Evolutionary conservation across 2,888 invertebrate species (phyloP), one percentile per base, ranked within the genome.

Genomic region (Leptopilina syphax): DNA sequence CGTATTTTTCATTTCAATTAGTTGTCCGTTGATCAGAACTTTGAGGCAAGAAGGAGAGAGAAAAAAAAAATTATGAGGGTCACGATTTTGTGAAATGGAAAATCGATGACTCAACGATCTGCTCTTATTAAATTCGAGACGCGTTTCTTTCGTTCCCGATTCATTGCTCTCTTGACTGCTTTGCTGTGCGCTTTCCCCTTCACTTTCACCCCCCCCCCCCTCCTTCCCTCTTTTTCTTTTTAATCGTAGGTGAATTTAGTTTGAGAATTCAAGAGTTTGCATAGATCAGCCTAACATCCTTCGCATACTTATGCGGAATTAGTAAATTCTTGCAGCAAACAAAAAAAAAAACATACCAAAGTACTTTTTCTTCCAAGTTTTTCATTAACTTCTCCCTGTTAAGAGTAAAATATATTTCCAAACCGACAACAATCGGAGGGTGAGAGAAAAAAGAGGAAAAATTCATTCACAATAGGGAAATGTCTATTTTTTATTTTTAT

Each of bases 1-100:
- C 10, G 68, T 18, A 24, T 68, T 68, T 27, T 68, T 68, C 13
- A 68, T 68, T 68, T 47, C 50, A 68, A 68, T 68, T 68, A 68
- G 50, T 68, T 68, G 0, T 27, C 7, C 27, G 50, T 47, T 50
- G 68, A 27, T 50, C 68, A 68, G 50, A 27, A 73, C 57, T 73
- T 73, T 27, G 27, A 27, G 27, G 27, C 1, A 27, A 27, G 27
- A 27, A 27, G 3, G 27, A 27, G 27, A 27, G 12, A 13, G 13
- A 41, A 41, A 41, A 34, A 73, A 27, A 54, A 73, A 27, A 57
- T 73, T 27, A 73, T 73, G 70, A 73, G 57, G 27, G 50, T 70
- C 12, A 24, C 70, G 54, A 70, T 54, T 50, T 24, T 70, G 10
- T 54, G 27, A 50, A 13, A 50, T 70, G 50, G 27, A 50, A 27